These are phyloP conservation scores for Drosophila neonasuta DNA, from an alignment of 2,888 invertebrate species.

Conservation along the genomic window DNA sequence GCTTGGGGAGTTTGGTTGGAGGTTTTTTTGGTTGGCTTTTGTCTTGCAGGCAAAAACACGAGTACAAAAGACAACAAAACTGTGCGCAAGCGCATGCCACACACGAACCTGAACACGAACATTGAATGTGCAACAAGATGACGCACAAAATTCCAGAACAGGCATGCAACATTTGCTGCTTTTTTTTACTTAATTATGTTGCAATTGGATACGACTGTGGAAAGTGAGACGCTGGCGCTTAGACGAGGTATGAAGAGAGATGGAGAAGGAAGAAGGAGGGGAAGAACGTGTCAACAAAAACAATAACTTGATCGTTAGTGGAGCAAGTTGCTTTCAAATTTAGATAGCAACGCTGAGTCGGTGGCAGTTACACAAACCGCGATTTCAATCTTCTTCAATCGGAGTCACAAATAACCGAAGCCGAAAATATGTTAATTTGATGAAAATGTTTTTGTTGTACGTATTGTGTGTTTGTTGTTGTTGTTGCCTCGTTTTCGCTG, in stretches of 20 bases:
- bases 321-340: slow-evolving; percentile 26
- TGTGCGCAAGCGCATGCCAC: slow-evolving; percentile 58
- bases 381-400: slow-evolving; percentile 28
- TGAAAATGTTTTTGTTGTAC: slow-evolving; percentile 58
- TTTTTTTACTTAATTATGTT: slow-evolving; percentile 76
- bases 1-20: slow-evolving; percentile 13
- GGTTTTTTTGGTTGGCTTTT: slow-evolving; percentile 52
- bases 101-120: slow-evolving; percentile 45
- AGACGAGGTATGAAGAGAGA: too few species aligned
- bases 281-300: slow-evolving; percentile 11
- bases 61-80: slow-evolving; percentile 74
- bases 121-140: slow-evolving; percentile 55
- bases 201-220: slow-evolving; percentile 68
- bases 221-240: slow-evolving; percentile 28
- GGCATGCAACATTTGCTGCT: slow-evolving; percentile 54
- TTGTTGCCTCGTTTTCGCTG: neutral
- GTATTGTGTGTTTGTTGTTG: neutral
- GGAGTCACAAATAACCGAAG: slow-evolving; percentile 33
- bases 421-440: slow-evolving; percentile 73
- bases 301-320: slow-evolving; percentile 47
- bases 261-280: neutral
- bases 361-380: slow-evolving; percentile 31
- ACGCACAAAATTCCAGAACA: slow-evolving; percentile 71
- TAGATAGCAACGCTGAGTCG: neutral
- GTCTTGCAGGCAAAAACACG: slow-evolving; percentile 62